Evolutionary conservation across 2,113 vertebrate genomes (phyloP).

Genomic region (Cricetomys ansorgei): DNA sequence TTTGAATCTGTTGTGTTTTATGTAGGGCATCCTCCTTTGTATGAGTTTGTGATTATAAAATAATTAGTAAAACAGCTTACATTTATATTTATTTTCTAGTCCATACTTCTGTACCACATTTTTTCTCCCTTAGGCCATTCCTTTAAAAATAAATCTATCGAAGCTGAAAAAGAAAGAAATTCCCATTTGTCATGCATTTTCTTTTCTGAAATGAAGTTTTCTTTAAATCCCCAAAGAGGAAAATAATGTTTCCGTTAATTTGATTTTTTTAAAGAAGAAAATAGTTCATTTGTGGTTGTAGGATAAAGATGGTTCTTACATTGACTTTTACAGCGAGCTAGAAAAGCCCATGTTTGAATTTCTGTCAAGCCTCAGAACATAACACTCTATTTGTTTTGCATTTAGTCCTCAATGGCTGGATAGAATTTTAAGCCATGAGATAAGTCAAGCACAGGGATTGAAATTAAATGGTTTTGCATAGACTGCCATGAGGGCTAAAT

Average conservation of each 20-base stretch:
- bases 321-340: slow-evolving; percentile 55
- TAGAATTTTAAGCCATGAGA: slow-evolving; percentile 64
- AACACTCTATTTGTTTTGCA: slow-evolving; percentile 30
- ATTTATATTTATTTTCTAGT: too few relatives aligned
- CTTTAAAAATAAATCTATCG: too few relatives aligned
- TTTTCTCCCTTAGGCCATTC: too few relatives aligned
- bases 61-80: too few relatives aligned
- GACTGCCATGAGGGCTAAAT: slow-evolving; percentile 38
- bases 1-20: too few relatives aligned
- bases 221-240: slow-evolving; percentile 31
- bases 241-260: not conserved
- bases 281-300: not conserved
- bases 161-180: too few relatives aligned
- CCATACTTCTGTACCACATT: too few relatives aligned
- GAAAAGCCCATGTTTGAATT: slow-evolving; percentile 46
- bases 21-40: too few relatives aligned
- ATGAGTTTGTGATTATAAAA: too few relatives aligned
- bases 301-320: slow-evolving; percentile 32
- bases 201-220: not conserved
- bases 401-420: slow-evolving; percentile 52
- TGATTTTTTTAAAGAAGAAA: not conserved
- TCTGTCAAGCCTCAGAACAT: slow-evolving; percentile 40
- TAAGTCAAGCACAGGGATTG: slow-evolving; percentile 68
- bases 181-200: not conserved
- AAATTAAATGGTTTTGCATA: slow-evolving; percentile 67